Percentiles rank a stretch among this genome's conserved stretches.
These are phyloP conservation scores for Trichonephila inaurata DNA, from an alignment of 1,140 invertebrate genomes.

Conservation along the genomic window DNA sequence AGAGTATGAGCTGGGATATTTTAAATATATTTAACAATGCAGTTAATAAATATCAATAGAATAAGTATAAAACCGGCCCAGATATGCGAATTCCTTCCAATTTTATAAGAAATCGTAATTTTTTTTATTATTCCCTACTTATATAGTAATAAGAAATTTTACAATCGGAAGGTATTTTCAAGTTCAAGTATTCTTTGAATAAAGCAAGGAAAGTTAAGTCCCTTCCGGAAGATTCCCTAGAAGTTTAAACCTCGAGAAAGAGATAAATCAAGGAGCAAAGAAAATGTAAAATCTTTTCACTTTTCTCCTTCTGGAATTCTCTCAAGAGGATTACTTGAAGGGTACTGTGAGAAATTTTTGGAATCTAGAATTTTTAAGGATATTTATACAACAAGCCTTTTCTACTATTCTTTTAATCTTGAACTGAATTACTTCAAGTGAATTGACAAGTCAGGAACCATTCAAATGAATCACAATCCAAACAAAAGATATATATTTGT, in stretches of 20 bases:
- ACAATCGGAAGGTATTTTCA: neutral
- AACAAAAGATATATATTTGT: too few relatives aligned
- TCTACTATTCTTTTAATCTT: neutral
- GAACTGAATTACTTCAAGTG: neutral
- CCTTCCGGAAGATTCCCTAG: neutral
- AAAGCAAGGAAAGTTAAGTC: neutral
- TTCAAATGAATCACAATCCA: too few relatives aligned
- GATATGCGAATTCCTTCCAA: too few relatives aligned
- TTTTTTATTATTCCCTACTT: neutral
- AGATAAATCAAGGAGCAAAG: constrained; percentile 18
- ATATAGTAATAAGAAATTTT: neutral
- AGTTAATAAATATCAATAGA: too few relatives aligned
- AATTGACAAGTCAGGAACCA: neutral
- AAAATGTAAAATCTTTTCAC: constrained; percentile 1
- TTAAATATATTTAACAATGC: too few relatives aligned
- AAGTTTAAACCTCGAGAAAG: neutral
- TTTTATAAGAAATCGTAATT: too few relatives aligned
- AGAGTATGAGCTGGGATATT: too few relatives aligned
- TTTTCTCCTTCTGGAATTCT: neutral
- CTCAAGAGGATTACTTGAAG: neutral
- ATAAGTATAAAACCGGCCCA: too few relatives aligned
- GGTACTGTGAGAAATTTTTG: neutral
- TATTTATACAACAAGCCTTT: neutral
- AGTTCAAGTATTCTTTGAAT: neutral
- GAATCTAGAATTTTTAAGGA: neutral